These are phyloP conservation scores for Pitangus sulphuratus DNA, from an alignment of 2,797 vertebrate genomes.

Conservation along the genomic window DNA sequence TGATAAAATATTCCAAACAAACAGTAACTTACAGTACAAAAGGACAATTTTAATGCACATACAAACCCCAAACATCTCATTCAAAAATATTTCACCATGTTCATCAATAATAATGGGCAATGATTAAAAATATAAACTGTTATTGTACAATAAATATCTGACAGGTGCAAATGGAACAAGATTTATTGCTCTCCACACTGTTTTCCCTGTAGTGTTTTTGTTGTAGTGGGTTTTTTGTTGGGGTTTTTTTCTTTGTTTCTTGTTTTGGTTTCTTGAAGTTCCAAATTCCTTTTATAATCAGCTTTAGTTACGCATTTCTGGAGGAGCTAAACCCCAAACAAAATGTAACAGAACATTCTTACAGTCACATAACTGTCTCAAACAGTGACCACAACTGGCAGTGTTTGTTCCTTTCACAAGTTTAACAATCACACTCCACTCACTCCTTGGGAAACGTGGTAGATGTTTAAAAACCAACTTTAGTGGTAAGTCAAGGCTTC, in stretches of 20 bases:
- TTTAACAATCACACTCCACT: slow-evolving; percentile 49
- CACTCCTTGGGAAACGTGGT: background rate
- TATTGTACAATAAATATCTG: slow-evolving; percentile 83
- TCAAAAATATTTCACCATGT: slow-evolving; percentile 81
- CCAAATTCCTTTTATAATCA: slow-evolving; percentile 65
- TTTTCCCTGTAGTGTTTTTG: slow-evolving; percentile 77
- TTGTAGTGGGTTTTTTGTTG: background rate
- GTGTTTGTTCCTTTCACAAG: slow-evolving; percentile 51
- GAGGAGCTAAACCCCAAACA: slow-evolving; percentile 63
- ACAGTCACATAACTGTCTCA: slow-evolving; percentile 60
- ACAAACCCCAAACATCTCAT: slow-evolving; percentile 87
- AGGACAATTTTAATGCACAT: slow-evolving; percentile 93
- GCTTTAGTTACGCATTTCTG: slow-evolving; percentile 49
- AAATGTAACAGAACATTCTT: slow-evolving; percentile 66
- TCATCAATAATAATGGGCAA: slow-evolving; percentile 77
- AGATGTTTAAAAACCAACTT: slow-evolving; percentile 27
- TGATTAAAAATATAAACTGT: slow-evolving; percentile 85
- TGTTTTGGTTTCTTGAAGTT: background rate
- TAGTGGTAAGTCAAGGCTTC: slow-evolving; percentile 55
- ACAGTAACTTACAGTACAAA: slow-evolving; percentile 92
- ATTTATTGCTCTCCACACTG: slow-evolving; percentile 92
- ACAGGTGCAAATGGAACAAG: slow-evolving; percentile 82
- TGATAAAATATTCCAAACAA: slow-evolving; percentile 93
- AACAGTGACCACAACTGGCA: slow-evolving; percentile 60
- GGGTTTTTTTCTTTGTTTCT: background rate